phyloP scores from a whole-genome alignment of 1,140 invertebrate genomes.

The Orussus abietinus region DNA sequence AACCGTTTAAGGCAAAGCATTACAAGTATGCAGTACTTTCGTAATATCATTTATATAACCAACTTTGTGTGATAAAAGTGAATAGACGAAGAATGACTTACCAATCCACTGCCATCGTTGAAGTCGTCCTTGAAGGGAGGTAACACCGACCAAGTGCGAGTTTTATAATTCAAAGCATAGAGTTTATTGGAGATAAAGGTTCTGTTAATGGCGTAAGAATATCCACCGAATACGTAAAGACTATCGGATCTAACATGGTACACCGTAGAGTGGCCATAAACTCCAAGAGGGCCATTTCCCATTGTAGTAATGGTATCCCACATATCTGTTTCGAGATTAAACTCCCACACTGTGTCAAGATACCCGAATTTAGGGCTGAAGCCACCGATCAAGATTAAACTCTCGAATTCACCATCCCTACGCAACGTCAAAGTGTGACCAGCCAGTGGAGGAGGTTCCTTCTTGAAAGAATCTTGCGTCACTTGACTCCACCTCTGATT shows the following conservation, averaged over 20 bases:
- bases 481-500: constrained; percentile 81
- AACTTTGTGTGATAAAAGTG: too few species aligned
- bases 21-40: too few species aligned
- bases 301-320: constrained; percentile 66
- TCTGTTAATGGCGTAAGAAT: constrained; percentile 68
- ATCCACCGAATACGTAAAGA: constrained; percentile 89
- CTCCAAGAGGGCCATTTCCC: constrained; percentile 73
- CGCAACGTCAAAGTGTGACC: constrained; percentile 85
- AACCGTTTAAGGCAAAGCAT: too few species aligned
- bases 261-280: constrained; percentile 88
- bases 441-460: constrained; percentile 68
- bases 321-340: constrained; percentile 67
- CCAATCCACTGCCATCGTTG: constrained; percentile 40
- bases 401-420: constrained; percentile 68
- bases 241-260: constrained; percentile 77
- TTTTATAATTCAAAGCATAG: constrained; percentile 73
- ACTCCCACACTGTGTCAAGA: constrained; percentile 77
- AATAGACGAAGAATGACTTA: too few species aligned
- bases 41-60: too few species aligned
- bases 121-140: constrained; percentile 66
- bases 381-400: constrained; percentile 83
- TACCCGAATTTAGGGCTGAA: constrained; percentile 77
- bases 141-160: constrained; percentile 72
- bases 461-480: constrained; percentile 22
- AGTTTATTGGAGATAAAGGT: constrained; percentile 71